Evolutionary conservation across 37 sponge, comb jelly and placozoan genomes (phyloP), one percentile per base, ranked within the genome.

Genomic region (Cladorhizidae sp.): DNA sequence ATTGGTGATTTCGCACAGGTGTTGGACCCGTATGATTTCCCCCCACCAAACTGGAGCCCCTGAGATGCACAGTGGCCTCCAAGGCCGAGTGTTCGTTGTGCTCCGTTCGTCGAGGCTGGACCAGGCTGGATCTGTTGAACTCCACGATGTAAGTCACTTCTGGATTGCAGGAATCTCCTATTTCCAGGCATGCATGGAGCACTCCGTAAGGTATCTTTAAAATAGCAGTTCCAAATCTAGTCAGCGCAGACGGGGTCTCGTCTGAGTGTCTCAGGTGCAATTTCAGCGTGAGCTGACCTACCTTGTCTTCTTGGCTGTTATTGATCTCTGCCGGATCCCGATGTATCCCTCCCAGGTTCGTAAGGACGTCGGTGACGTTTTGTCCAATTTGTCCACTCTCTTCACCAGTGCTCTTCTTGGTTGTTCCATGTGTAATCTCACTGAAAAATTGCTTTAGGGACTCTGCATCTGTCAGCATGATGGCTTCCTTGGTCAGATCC

Each of bases 161-260:
- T 26, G 62, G 62, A 61, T 61, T 22, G 25, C 62, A 26, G 25
- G 62, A 26, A 22, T 61, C 62, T 61, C 62, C 62, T 26, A 61
- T 61, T 17, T 61, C 62, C 25, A 61, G 22, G 25, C n/a, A 21
- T 61, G 62, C 62, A 61, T 61, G 11, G 6, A 61, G 22, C 11
- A 61, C 62, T 21, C 62, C 62, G 25, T 61, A 61, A 22, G 62
- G 62, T 8, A 61, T 61, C 25, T 61, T 61, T 17, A 61, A 61
- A 23, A 61, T 23, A n/a, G 62, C 62, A 8, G 25, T 17, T 21
- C 62, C 62, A 23, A 61, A 26, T 21, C 62, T 23, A 61, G 25
- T 28, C 62, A 8, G 8, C 20, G 7, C 8, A 6, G 62, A 61
- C 20, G 62, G 22, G 25, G 11, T 61, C 8, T 61, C 62, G 7